phyloP scores from a whole-genome alignment of 2,797 vertebrate species.

The Catharus ustulatus region DNA sequence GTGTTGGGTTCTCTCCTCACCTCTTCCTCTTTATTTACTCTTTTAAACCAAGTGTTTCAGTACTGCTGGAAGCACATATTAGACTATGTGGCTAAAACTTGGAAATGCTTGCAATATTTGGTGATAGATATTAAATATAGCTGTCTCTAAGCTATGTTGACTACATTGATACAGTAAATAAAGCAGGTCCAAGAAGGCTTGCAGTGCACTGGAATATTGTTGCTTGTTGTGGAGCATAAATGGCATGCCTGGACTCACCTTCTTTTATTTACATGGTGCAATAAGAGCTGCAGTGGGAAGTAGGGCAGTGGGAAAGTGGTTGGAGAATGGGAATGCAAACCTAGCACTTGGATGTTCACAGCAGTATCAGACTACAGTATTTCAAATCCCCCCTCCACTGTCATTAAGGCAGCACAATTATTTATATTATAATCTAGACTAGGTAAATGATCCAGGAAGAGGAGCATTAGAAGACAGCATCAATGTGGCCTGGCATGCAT shows the following conservation, averaged over 20 bases:
- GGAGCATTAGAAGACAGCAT: neutral
- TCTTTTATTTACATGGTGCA: neutral
- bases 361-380: neutral
- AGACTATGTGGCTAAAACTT: neutral
- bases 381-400: neutral
- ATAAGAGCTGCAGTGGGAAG: neutral
- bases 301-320: neutral
- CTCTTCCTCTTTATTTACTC: neutral
- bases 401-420: neutral
- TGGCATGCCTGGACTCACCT: neutral
- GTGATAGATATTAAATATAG: neutral
- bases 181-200: neutral
- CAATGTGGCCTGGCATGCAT: accelerated
- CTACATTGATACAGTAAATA: neutral
- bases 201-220: neutral
- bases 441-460: neutral
- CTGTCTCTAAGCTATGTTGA: neutral
- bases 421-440: neutral
- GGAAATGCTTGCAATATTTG: neutral
- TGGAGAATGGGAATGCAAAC: neutral
- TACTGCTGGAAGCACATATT: neutral
- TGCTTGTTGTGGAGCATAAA: neutral
- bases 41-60: neutral
- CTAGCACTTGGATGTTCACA: neutral
- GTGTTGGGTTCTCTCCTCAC: neutral